Base-by-base conservation (phyloP, 2,113 vertebrate species). In the Sceloporus tristichus region DNA sequence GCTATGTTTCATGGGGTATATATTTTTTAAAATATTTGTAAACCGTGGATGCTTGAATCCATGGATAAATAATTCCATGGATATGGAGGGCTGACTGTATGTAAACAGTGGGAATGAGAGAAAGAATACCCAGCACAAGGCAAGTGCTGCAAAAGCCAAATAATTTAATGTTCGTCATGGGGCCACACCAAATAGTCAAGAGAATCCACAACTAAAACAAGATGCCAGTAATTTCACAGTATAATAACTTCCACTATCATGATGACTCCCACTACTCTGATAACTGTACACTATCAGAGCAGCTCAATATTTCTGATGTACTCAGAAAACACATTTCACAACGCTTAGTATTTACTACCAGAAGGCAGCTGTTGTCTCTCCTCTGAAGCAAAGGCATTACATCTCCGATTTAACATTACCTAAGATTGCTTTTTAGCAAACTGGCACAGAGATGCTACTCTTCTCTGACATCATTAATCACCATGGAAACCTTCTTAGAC, bases 401-500 rank as follows among this genome's bases (percentile, higher is more conserved):
- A 92, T 85, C 66, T 82, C 19, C 88, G 48, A 84, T 83, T 79
- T 71, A 92, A 90, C 82, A 92, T 91, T 92, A 90, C 84, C 91
- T 13, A 94, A 92, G 85, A 91, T 87, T 80, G 91, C 92, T 96
- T 93, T 88, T 92, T 81, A 95, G 92, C 91, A 93, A 93, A 95
- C 75, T 87, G 81, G 48, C 90, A 90, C 88, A 95, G 90, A 95
- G 94, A 92, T 82, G 73, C 94, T 96, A 94, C 94, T 96, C 90
- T 90, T 92, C 84, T 94, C 93, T 96, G 94, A 96, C 95, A 96
- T 89, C 87, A 92, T 89, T 91, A 90, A 94, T 97, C 95, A 94
- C 96, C 96, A 96, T 95, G 93, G 97, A 94, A 97, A 97, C 96
- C 86, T 81, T 25, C 77, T 89, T 29, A 94, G 91, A 92, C 94